These are phyloP conservation scores for Reinhardtius hippoglossoides DNA, from an alignment of 2,113 vertebrate species.

Conservation along the genomic window DNA sequence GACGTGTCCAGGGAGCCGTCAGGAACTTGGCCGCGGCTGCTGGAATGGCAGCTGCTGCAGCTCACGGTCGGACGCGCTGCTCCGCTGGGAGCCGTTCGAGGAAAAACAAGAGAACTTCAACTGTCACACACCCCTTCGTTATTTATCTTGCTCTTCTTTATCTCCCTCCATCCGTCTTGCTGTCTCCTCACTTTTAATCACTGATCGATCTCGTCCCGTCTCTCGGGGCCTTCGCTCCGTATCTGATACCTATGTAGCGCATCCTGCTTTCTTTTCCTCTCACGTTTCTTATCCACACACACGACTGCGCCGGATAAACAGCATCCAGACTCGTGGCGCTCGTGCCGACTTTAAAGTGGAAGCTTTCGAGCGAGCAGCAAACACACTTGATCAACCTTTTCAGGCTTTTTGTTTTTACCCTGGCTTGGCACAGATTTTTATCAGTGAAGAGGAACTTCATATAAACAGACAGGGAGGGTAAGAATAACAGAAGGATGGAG, in stretches of 20 bases:
- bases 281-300: not conserved
- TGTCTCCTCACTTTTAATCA: too few relatives aligned
- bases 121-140: constrained; percentile 48
- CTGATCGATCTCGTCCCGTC: not conserved
- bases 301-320: constrained; percentile 12
- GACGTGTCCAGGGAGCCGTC: constrained; percentile 63
- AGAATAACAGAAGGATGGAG: constrained; percentile 42
- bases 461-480: constrained; percentile 41
- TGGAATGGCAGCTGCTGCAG: constrained; percentile 76
- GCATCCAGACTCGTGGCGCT: not conserved
- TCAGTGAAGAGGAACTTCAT: constrained; percentile 29
- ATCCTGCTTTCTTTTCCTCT: constrained; percentile 20
- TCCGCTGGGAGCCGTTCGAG: constrained; percentile 45
- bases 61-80: constrained; percentile 34
- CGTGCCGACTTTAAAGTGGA: constrained; percentile 11
- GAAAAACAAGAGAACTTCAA: constrained; percentile 43
- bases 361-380: constrained; percentile 17
- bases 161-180: not conserved
- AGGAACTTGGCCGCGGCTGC: constrained; percentile 70
- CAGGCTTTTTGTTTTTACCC: not conserved
- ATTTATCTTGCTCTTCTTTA: constrained; percentile 19
- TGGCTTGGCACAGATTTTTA: constrained; percentile 13
- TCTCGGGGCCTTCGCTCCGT: not conserved
- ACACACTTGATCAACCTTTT: constrained; percentile 22
- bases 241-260: not conserved